Evolutionary conservation across 2,797 vertebrate genomes (phyloP), one percentile per base, ranked within the genome.

Genomic region (Crocodylus rhombifer): DNA sequence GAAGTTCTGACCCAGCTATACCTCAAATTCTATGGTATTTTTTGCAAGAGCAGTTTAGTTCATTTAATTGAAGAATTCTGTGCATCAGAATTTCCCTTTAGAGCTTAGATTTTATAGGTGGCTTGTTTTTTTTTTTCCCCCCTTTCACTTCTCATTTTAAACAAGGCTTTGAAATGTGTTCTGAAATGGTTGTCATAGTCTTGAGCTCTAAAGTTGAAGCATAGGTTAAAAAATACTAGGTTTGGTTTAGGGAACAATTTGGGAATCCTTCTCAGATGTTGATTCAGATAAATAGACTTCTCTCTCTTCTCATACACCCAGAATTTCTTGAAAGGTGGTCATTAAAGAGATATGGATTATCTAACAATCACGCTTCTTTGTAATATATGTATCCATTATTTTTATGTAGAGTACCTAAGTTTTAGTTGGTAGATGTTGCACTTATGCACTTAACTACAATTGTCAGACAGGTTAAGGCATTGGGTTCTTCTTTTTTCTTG

Each of bases 1-100:
- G 73, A 3, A 4, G 8, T 25, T 80, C 0, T 0, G 2, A 20
- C 42, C 12, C 1, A 1, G 12, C 79, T 57, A 62, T 77, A 26
- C 62, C 6, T 51, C 80, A 67, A 87, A 5, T 7, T 42, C 1
- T 8, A 33, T 55, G 7, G 61, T 28, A 17, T 2, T 78, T 86
- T 90, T 80, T 30, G 6, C 62, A 33, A 62, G 11, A 83, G 57
- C 55, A 86, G 25, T 30, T 4, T 55, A 82, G 9, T 78, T 92
- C 74, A 25, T 6, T 78, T 58, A 77, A 67, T 25, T 86, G 15
- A 82, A 33, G 77, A 88, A 77, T 56, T 88, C 26, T 36, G 0
- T 51, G 78, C 74, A 28, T 69, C 87, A 9, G 26, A 57, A 87
- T 3, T 86, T 76, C 14, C 13, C 64, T 55, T 85, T 55, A 4